Conservation (phyloP, 2,797 vertebrate species). For the Nannoperca obscura region DNA sequence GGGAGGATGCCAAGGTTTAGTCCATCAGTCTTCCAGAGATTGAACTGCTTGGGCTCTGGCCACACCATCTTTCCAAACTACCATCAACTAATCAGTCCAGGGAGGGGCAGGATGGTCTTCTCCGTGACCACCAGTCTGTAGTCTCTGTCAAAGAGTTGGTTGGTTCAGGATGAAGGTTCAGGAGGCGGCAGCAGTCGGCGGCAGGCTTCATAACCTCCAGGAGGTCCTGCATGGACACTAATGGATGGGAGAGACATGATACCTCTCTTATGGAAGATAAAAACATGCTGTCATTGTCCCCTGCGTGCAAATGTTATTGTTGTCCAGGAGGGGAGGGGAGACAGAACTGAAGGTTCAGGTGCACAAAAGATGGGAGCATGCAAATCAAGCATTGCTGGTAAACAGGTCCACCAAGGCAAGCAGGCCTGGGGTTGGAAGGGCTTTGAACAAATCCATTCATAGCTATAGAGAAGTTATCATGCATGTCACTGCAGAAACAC, state of each 20-base stretch:
- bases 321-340: background rate
- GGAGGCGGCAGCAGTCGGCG: background rate
- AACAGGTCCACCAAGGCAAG: background rate
- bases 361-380: background rate
- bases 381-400: background rate
- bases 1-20: background rate
- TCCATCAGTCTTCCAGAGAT: background rate
- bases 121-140: background rate
- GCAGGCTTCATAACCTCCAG: background rate
- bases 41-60: background rate
- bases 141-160: background rate
- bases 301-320: background rate
- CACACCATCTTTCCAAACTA: background rate
- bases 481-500: background rate
- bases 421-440: background rate
- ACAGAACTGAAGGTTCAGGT: background rate
- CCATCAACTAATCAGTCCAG: background rate
- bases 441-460: background rate
- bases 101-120: background rate
- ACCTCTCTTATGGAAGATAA: too few relatives aligned
- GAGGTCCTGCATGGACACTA: background rate
- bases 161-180: background rate
- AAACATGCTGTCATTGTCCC: background rate
- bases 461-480: background rate
- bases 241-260: background rate